Percentiles rank a stretch among this genome's conserved stretches.
Evolutionary conservation across 2,888 invertebrate genomes (phyloP).

Genomic region (Eristalis intricaria): DNA sequence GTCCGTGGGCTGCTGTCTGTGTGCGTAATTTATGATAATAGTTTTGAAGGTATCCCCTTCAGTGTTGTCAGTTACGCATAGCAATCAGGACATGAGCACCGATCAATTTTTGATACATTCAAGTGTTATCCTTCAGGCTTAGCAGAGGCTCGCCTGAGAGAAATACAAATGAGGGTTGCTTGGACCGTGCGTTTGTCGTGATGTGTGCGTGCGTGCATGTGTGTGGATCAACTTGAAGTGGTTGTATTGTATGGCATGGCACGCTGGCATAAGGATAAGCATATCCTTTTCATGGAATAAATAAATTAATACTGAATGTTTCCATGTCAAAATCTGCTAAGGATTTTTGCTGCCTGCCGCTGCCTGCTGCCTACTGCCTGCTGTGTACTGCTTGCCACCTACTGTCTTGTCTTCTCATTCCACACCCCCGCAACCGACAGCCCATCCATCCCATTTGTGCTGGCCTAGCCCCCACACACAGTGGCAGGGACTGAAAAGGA

Average conservation of each 20-base stretch:
- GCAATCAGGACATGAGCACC: constrained; percentile 70
- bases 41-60: constrained; percentile 67
- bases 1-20: constrained; percentile 19
- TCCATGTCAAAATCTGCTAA: constrained; percentile 69
- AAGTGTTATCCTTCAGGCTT: constrained; percentile 68
- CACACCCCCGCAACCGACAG: background rate
- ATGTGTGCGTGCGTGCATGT: background rate
- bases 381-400: background rate
- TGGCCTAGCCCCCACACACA: background rate
- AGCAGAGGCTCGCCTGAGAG: constrained; percentile 63
- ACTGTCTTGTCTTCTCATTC: background rate
- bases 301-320: constrained; percentile 71
- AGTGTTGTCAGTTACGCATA: constrained; percentile 71
- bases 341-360: constrained; percentile 35
- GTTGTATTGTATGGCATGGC: constrained; percentile 23
- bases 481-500: constrained; percentile 49
- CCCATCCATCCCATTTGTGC: background rate
- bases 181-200: background rate
- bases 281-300: constrained; percentile 70
- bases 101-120: constrained; percentile 72
- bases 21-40: constrained; percentile 71
- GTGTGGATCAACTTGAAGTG: background rate
- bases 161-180: constrained; percentile 67
- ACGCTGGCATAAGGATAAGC: constrained; percentile 62
- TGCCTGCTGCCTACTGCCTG: background rate